phyloP scores from a whole-genome alignment of 2,888 invertebrate species.

The Drosophila ezoana region DNA sequence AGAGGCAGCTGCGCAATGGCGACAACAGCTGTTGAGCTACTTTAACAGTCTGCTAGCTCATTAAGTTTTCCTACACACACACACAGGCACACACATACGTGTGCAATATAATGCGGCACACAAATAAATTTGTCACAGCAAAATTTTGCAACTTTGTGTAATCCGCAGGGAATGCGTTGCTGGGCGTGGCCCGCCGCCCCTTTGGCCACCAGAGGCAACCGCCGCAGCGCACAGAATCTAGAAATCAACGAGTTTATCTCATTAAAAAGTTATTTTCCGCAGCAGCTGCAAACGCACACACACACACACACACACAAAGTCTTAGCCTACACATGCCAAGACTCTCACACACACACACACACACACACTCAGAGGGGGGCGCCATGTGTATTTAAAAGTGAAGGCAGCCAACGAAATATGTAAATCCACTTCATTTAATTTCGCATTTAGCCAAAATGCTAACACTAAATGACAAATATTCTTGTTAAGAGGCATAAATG shows the following conservation, averaged over 20 bases:
- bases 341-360: slow-evolving; percentile 31
- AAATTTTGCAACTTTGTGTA: slow-evolving; percentile 79
- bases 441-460: slow-evolving; percentile 82
- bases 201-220: slow-evolving; percentile 64
- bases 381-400: slow-evolving; percentile 75
- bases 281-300: slow-evolving; percentile 66
- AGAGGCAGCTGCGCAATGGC: slow-evolving; percentile 59
- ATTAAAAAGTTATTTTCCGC: slow-evolving; percentile 83
- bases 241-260: slow-evolving; percentile 83
- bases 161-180: slow-evolving; percentile 62
- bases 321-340: slow-evolving; percentile 71
- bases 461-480: slow-evolving; percentile 82
- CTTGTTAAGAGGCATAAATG: slow-evolving; percentile 76
- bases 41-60: slow-evolving; percentile 80
- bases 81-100: slow-evolving; percentile 22
- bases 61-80: slow-evolving; percentile 70
- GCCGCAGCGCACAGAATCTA: slow-evolving; percentile 70
- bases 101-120: slow-evolving; percentile 75
- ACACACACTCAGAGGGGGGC: slow-evolving; percentile 2
- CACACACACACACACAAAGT: slow-evolving; percentile 42
- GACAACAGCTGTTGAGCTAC: slow-evolving; percentile 76
- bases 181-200: slow-evolving; percentile 28
- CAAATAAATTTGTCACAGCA: slow-evolving; percentile 80
- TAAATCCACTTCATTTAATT: slow-evolving; percentile 82
- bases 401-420: slow-evolving; percentile 73